Evolutionary conservation across 2,797 vertebrate species (phyloP), one percentile per base, ranked within the genome.

Genomic region (Erpetoichthys calabaricus): DNA sequence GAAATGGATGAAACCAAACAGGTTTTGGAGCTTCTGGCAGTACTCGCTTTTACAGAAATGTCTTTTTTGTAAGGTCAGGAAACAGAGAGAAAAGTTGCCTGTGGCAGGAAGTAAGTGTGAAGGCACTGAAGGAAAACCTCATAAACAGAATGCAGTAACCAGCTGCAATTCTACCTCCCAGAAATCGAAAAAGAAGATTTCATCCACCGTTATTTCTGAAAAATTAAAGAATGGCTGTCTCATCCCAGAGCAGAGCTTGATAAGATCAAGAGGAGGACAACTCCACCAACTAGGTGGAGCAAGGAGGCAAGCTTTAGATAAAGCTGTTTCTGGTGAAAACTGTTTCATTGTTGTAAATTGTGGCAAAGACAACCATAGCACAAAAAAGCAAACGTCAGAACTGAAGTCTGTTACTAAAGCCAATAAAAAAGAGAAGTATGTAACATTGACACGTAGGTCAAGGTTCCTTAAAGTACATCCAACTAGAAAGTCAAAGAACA

Each of bases 1-100:
- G 69, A 80, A 75, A 75, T 84, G 85, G 79, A 75, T 50, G 57
- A 56, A 44, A 45, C 45, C 68, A 25, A 54, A 63, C 61, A 71
- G 59, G 53, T 74, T 72, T 69, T 68, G 74, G 70, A 60, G 75
- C 45, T 73, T 70, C 65, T 73, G 70, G 65, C 76, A 74, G 57
- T 74, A 67, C 64, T 52, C 56, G 58, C 65, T 77, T 80, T 64
- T 75, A 63, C 75, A 68, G 57, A 66, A 56, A 62, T 70, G 51
- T 58, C 57, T 56, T 56, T 74, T 64, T 67, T 74, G 64, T 67
- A 73, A 51, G 62, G 66, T 68, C 75, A 73, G 62, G 49, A 45
- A 44, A 49, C 55, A 8, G 44, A 41, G 45, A 45, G 41, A 51
- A 49, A 42, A 51, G 3, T 8, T 60, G 47, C 7, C 50, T 6